phyloP scores from a whole-genome alignment of 92 coral and sea anemone species.

The Phenganax subtilis region DNA sequence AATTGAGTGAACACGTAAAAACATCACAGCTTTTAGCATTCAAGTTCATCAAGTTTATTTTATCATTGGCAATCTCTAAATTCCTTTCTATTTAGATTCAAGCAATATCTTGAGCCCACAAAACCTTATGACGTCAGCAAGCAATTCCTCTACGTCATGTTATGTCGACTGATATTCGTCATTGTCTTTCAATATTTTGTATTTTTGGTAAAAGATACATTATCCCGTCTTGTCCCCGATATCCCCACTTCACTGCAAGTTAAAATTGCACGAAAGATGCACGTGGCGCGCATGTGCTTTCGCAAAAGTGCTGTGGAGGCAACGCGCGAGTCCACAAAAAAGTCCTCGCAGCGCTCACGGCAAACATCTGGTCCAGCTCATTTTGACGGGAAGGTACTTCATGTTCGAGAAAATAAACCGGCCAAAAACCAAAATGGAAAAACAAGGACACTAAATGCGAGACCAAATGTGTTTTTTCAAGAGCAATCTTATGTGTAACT shows the following conservation, averaged over 20 bases:
- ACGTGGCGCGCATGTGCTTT: conserved; percentile 73
- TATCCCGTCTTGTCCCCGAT: conserved; percentile 84
- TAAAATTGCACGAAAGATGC: conserved; percentile 75
- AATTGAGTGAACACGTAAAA: too few species aligned
- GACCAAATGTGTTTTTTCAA: not conserved
- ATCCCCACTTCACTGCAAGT: conserved; percentile 73
- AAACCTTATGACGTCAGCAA: conserved; percentile 64
- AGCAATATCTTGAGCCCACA: conserved; percentile 80
- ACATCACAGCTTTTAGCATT: too few species aligned
- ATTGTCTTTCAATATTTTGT: conserved; percentile 86
- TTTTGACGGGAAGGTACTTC: not conserved
- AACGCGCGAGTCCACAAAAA: not conserved
- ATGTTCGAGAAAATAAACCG: not conserved
- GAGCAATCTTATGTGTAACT: conserved; percentile 10
- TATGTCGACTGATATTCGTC: conserved; percentile 71
- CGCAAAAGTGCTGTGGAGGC: conserved; percentile 57
- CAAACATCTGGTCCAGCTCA: conserved; percentile 4
- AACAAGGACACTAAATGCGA: not conserved
- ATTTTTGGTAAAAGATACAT: conserved; percentile 63
- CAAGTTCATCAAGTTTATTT: too few species aligned
- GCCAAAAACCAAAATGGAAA: not conserved
- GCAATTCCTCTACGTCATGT: conserved; percentile 78
- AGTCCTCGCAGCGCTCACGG: not conserved
- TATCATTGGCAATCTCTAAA: too few species aligned
- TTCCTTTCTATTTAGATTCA: conserved; percentile 53